Conservation (phyloP, 2,888 invertebrate species). For the Hyalella azteca region DNA sequence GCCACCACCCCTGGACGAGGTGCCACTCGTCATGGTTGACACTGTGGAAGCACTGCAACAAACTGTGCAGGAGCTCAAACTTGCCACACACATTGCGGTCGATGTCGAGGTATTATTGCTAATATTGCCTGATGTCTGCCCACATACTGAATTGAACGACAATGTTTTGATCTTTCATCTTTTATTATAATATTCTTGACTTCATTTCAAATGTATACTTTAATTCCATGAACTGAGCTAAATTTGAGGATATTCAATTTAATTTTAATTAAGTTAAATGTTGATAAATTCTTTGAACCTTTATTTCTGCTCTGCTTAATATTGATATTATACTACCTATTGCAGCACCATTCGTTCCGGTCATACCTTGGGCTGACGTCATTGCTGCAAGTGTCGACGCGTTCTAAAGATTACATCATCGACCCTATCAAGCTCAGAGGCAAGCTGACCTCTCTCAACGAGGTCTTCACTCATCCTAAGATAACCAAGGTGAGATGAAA, state of each 20-base stretch:
- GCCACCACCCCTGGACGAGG: slow-evolving; percentile 69
- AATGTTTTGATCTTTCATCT: no score
- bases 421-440: slow-evolving; percentile 86
- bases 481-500: slow-evolving; percentile 92
- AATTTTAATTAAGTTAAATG: slow-evolving; percentile 16
- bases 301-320: no score
- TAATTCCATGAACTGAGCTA: no score
- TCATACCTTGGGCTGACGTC: slow-evolving; percentile 94
- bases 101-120: slow-evolving; percentile 71
- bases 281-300: no score
- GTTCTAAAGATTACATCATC: slow-evolving; percentile 81
- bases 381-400: slow-evolving; percentile 90
- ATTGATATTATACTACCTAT: slow-evolving; percentile 17
- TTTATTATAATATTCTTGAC: no score
- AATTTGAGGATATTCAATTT: no score
- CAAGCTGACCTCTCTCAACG: slow-evolving; percentile 81
- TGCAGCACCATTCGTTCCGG: slow-evolving; percentile 85
- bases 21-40: slow-evolving; percentile 74
- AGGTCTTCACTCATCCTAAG: slow-evolving; percentile 85
- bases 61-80: slow-evolving; percentile 72
- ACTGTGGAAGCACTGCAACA: slow-evolving; percentile 71
- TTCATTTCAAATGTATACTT: no score
- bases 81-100: slow-evolving; percentile 79
- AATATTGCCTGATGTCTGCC: background rate
- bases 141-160: no score